These are phyloP conservation scores for Carettochelys insculpta DNA, from an alignment of 2,113 vertebrate genomes.

Conservation along the genomic window DNA sequence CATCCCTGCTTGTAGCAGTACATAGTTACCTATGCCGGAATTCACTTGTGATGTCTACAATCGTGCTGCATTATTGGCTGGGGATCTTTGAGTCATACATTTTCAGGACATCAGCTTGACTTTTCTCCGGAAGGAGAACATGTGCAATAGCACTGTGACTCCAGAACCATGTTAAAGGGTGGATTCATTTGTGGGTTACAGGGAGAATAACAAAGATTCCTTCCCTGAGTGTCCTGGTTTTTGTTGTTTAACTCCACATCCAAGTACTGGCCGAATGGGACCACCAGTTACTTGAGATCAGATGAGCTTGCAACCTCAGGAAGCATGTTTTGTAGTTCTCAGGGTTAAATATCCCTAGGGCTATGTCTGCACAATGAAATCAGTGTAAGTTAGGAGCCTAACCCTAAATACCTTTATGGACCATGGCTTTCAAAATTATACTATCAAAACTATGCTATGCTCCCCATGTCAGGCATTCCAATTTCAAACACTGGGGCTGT, in stretches of 20 bases:
- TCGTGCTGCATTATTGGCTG: neutral
- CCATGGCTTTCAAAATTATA: too few species aligned
- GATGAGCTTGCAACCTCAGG: neutral
- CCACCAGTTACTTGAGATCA: neutral
- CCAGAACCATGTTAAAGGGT: neutral
- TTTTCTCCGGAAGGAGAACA: neutral
- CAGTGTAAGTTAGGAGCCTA: neutral
- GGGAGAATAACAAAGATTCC: neutral
- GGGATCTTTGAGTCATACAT: neutral
- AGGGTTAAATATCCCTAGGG: neutral
- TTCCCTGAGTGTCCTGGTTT: neutral
- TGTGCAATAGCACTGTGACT: neutral
- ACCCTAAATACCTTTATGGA: neutral
- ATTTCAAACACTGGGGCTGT: neutral
- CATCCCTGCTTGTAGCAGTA: neutral
- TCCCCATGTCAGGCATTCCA: too few species aligned
- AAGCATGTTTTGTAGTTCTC: neutral
- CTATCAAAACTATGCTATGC: neutral
- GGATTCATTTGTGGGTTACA: neutral
- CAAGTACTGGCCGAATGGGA: neutral
- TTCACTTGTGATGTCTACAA: neutral
- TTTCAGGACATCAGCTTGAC: neutral
- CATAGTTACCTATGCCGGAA: conserved; percentile 35
- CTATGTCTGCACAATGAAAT: neutral
- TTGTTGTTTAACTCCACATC: neutral